These are phyloP conservation scores for Siniperca chuatsi DNA, from an alignment of 2,113 vertebrate species.

Conservation along the genomic window DNA sequence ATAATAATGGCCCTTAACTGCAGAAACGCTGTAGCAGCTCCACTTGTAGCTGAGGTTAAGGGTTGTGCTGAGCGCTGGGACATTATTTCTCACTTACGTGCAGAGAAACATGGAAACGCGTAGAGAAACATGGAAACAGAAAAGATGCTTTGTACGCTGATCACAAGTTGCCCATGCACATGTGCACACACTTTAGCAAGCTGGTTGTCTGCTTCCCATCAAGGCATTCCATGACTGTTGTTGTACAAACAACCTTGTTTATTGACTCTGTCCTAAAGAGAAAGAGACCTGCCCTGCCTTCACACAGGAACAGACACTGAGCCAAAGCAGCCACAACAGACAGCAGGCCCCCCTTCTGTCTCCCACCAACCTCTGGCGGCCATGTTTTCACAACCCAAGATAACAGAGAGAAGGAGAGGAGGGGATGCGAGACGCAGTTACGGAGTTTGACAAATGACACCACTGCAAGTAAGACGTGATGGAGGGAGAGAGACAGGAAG, in stretches of 20 bases:
- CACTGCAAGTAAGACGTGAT: slow-evolving; percentile 16
- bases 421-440: slow-evolving; percentile 27
- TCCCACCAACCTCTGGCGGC: slow-evolving; percentile 67
- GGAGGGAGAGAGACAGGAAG: slow-evolving; percentile 8
- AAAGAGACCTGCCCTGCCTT: slow-evolving; percentile 52
- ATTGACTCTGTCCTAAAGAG: slow-evolving; percentile 66
- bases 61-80: too few species aligned
- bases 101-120: background rate
- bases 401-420: slow-evolving; percentile 63
- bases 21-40: background rate
- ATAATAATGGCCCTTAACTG: too few species aligned
- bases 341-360: slow-evolving; percentile 56
- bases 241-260: slow-evolving; percentile 67
- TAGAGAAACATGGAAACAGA: background rate
- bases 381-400: slow-evolving; percentile 73
- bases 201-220: slow-evolving; percentile 55
- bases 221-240: slow-evolving; percentile 52
- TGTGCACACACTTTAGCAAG: slow-evolving; percentile 21
- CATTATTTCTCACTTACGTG: background rate
- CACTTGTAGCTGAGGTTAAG: background rate
- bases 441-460: slow-evolving; percentile 61
- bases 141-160: background rate
- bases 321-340: slow-evolving; percentile 63
- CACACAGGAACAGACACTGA: slow-evolving; percentile 59
- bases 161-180: slow-evolving; percentile 29